Conservation (phyloP, 2,113 vertebrate species). For the Tauraco erythrolophus region DNA sequence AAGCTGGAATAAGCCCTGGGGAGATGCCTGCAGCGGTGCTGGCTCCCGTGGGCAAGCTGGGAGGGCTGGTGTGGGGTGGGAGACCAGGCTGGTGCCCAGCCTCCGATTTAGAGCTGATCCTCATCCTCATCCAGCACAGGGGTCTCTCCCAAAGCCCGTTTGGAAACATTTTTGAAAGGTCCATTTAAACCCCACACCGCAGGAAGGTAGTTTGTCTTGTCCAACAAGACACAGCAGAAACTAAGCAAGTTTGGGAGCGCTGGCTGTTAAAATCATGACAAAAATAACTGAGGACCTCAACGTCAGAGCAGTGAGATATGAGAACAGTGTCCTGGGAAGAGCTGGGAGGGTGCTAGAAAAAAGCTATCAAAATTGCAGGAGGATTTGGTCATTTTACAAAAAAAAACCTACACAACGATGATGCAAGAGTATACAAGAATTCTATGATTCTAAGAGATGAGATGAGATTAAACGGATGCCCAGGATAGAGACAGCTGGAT, state of each 20-base stretch:
- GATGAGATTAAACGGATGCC: not conserved
- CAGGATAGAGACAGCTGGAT: not conserved
- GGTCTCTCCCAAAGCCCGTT: not conserved
- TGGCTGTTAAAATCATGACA: not conserved
- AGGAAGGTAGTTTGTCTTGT: not conserved
- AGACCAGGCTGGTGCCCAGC: not conserved
- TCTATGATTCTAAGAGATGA: too few relatives aligned
- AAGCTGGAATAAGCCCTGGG: not conserved
- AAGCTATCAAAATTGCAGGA: not conserved
- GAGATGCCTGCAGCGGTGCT: not conserved
- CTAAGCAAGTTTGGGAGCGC: not conserved
- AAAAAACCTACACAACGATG: not conserved
- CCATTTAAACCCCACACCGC: not conserved
- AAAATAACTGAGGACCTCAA: too few relatives aligned
- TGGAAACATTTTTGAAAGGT: not conserved
- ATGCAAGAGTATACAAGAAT: too few relatives aligned
- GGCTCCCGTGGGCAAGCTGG: rapidly evolving
- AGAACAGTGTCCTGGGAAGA: not conserved
- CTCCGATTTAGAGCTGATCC: not conserved
- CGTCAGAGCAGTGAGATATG: not conserved
- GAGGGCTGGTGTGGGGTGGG: not conserved
- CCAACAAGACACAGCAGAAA: not conserved
- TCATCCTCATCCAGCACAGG: not conserved
- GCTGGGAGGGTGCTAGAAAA: not conserved
- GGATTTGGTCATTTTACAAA: not conserved